phyloP scores from a whole-genome alignment of 2,888 invertebrate species.

The Ditylenchus weischeri region DNA sequence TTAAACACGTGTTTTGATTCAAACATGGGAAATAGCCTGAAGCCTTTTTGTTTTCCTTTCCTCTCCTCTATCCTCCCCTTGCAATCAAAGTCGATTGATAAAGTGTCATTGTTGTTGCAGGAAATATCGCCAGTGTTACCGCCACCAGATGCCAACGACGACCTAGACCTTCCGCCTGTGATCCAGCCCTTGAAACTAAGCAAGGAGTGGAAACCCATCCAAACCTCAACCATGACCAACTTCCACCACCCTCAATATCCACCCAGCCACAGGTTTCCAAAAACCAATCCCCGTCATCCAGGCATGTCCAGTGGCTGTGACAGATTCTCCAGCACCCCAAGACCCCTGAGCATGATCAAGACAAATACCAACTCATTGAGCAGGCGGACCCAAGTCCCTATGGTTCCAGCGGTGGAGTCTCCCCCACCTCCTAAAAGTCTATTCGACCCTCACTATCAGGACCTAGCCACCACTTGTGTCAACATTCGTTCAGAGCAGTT shows the following conservation, averaged over 20 bases:
- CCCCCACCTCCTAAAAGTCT: conserved; percentile 16
- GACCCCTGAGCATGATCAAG: neutral
- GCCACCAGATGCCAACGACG: conserved; percentile 20
- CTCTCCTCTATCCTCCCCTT: no score
- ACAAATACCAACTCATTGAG: neutral
- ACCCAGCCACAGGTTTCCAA: conserved; percentile 12
- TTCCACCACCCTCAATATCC: conserved; percentile 13
- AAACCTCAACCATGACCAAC: conserved; percentile 27
- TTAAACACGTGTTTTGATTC: no score
- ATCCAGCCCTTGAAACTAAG: conserved; percentile 19
- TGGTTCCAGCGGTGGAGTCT: neutral
- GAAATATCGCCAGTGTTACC: conserved; percentile 27
- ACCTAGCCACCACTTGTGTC: conserved; percentile 3
- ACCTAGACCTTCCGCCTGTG: conserved; percentile 24
- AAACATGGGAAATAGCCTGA: no score
- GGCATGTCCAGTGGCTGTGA: neutral
- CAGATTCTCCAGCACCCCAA: neutral
- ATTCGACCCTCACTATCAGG: conserved; percentile 22
- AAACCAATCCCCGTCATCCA: conserved; percentile 23
- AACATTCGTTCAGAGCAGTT: conserved; percentile 34
- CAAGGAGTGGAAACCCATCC: conserved; percentile 28
- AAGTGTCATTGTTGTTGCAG: conserved; percentile 9
- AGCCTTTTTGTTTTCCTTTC: no score
- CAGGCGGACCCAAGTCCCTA: conserved; percentile 7
- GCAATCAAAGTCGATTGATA: neutral